A percentile compares a stretch with the other conserved stretches of the same genome.
These are phyloP conservation scores for Leguminivora glycinivorella DNA, from an alignment of 1,140 invertebrate genomes.

Conservation along the genomic window DNA sequence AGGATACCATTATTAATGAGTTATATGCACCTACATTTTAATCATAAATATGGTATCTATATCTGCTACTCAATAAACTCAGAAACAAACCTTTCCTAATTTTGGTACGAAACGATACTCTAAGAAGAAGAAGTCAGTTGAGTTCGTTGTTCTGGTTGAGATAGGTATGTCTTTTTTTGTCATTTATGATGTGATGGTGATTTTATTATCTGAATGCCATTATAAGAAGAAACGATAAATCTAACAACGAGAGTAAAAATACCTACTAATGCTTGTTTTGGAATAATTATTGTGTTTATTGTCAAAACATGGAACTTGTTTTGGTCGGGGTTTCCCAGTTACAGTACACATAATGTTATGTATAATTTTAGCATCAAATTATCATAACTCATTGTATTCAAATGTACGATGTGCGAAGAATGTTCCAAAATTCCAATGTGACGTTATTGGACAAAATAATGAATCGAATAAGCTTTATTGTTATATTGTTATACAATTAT, in stretches of 20 bases:
- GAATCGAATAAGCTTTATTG: no score
- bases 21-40: no score
- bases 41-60: no score
- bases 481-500: background rate
- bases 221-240: no score
- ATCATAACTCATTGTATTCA: slow-evolving; percentile 18
- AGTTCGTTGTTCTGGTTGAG: no score
- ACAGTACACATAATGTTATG: background rate
- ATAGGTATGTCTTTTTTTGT: no score
- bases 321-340: background rate
- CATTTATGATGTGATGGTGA: no score
- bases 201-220: no score
- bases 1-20: slow-evolving; percentile 4
- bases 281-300: background rate
- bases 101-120: no score
- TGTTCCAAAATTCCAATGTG: slow-evolving; percentile 7
- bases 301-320: slow-evolving; percentile 4
- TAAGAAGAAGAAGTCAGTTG: no score
- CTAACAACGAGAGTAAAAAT: background rate
- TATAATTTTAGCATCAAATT: slow-evolving; percentile 3
- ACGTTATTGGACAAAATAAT: background rate
- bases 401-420: slow-evolving; percentile 5
- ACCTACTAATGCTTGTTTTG: background rate
- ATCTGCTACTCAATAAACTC: no score
- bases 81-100: no score